phyloP scores from a whole-genome alignment of 2,888 invertebrate species.

The Eledona agricola region DNA sequence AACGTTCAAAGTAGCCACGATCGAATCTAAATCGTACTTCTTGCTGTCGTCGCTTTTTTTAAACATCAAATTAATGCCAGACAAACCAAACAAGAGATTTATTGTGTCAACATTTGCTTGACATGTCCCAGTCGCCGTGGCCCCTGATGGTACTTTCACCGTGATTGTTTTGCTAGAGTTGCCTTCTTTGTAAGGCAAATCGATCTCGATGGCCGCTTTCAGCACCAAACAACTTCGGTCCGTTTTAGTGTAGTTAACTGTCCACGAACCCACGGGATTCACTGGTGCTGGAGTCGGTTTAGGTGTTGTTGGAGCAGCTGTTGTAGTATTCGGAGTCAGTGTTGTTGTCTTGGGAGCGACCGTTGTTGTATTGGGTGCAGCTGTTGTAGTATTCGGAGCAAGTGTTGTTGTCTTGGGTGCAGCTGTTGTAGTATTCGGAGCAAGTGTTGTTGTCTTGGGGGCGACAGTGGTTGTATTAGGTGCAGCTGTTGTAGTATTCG shows the following conservation, averaged over 20 bases:
- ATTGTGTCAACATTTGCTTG: conserved; percentile 56
- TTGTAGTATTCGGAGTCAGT: conserved; percentile 47
- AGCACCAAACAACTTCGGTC: conserved; percentile 69
- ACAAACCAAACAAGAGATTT: conserved; percentile 44
- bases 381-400: conserved; percentile 55
- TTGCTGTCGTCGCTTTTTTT: conserved; percentile 41
- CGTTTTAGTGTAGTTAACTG: conserved; percentile 56
- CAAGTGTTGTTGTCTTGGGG: conserved; percentile 27
- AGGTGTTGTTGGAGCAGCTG: conserved; percentile 42
- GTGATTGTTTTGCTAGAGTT: conserved; percentile 50
- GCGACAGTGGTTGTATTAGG: background rate
- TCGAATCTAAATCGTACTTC: conserved; percentile 44
- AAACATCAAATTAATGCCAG: conserved; percentile 43
- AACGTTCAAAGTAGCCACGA: conserved; percentile 35
- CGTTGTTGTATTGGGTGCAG: conserved; percentile 48
- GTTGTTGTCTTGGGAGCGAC: conserved; percentile 59
- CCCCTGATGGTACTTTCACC: conserved; percentile 62
- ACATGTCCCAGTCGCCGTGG: conserved; percentile 61
- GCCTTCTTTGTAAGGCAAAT: conserved; percentile 65
- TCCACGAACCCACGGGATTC: conserved; percentile 65
- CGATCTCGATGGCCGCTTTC: conserved; percentile 73
- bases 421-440: conserved; percentile 53
- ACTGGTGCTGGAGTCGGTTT: conserved; percentile 52
- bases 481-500: background rate
- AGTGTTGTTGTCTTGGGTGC: conserved; percentile 47